These are phyloP conservation scores for Phoenicopterus ruber DNA, from an alignment of 2,113 vertebrate genomes.

Conservation along the genomic window DNA sequence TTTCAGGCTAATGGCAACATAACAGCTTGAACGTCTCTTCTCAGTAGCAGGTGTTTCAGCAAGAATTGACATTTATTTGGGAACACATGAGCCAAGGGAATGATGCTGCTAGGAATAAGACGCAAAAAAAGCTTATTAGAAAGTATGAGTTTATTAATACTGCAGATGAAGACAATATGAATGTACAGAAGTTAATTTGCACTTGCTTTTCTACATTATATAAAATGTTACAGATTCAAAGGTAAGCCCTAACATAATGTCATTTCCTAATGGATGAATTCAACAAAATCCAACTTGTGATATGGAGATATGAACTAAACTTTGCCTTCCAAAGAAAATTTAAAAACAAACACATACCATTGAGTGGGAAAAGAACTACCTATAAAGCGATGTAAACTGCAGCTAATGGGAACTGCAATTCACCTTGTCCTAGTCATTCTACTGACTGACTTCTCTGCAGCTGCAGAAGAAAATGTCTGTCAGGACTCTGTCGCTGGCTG, in stretches of 20 bases:
- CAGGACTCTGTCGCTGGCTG: not conserved
- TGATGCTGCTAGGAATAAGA: not conserved
- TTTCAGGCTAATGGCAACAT: not conserved
- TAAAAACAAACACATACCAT: not conserved
- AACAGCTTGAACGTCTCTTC: not conserved
- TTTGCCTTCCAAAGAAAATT: not conserved
- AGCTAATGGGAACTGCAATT: not conserved
- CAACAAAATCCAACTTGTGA: not conserved
- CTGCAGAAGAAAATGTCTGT: not conserved
- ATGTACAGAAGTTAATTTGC: not conserved
- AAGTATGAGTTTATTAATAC: not conserved
- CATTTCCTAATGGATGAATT: not conserved
- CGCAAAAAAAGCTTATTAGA: not conserved
- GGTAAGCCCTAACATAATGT: not conserved
- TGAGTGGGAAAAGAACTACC: not conserved
- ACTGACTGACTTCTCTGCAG: not conserved
- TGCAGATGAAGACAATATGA: not conserved
- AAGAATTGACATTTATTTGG: constrained; percentile 12
- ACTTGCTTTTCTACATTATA: not conserved
- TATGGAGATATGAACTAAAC: not conserved
- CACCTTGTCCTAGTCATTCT: not conserved
- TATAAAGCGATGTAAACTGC: not conserved
- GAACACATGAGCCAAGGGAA: not conserved
- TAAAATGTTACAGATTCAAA: not conserved
- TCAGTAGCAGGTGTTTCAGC: not conserved